Evolutionary conservation across 2,888 invertebrate species (phyloP).

Genomic region (Linyphia triangularis): DNA sequence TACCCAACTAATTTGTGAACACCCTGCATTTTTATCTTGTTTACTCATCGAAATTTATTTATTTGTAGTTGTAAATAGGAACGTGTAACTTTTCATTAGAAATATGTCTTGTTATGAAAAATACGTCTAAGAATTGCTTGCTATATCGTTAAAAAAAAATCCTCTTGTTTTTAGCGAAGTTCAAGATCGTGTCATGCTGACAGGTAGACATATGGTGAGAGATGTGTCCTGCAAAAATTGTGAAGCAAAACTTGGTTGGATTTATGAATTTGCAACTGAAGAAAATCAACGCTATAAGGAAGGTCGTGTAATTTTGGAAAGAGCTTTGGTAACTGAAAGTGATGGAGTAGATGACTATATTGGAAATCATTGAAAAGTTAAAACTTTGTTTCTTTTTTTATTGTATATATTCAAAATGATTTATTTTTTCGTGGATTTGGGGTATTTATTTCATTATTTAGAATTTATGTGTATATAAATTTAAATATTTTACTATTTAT

Average conservation of each 20-base stretch:
- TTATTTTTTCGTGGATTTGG: neutral
- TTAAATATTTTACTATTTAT: too few species aligned
- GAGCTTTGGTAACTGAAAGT: slow-evolving; percentile 96
- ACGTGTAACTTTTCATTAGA: too few species aligned
- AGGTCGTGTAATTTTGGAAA: slow-evolving; percentile 87
- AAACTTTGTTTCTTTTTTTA: neutral
- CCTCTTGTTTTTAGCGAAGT: slow-evolving; percentile 85
- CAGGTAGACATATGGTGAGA: slow-evolving; percentile 98
- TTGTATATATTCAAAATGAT: neutral
- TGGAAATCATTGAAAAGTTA: slow-evolving; percentile 11
- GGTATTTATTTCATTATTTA: neutral
- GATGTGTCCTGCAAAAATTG: slow-evolving; percentile 99
- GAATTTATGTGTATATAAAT: too few species aligned
- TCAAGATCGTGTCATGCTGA: slow-evolving; percentile 97
- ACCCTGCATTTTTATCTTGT: too few species aligned
- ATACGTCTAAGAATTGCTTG: too few species aligned
- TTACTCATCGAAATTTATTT: too few species aligned
- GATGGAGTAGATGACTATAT: slow-evolving; percentile 87
- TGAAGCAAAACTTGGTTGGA: slow-evolving; percentile 97
- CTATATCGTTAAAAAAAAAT: neutral
- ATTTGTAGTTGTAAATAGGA: too few species aligned
- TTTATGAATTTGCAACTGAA: slow-evolving; percentile 99
- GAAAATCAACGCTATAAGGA: slow-evolving; percentile 91
- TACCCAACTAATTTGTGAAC: too few species aligned
- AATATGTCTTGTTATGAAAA: too few species aligned